These are phyloP conservation scores for Andricus grossulariae DNA, from an alignment of 1,140 invertebrate genomes.

Conservation along the genomic window DNA sequence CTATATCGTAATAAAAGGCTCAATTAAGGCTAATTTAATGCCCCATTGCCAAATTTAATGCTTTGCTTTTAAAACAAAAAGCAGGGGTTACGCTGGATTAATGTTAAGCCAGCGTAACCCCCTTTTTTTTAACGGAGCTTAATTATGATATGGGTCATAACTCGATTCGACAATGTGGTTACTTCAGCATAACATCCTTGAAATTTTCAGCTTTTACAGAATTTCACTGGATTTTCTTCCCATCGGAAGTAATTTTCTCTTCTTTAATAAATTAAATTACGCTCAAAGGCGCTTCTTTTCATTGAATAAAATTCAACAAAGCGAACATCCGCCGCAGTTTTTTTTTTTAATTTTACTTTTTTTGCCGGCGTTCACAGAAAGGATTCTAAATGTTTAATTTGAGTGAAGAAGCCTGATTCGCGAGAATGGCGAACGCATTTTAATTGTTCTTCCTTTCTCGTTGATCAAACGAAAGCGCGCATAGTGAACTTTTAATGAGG, in stretches of 20 bases:
- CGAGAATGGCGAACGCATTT: background rate
- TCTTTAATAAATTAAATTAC: conserved; percentile 4
- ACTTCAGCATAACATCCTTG: too few species aligned
- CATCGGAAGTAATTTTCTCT: conserved; percentile 7
- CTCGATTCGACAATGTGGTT: too few species aligned
- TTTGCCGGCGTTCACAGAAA: background rate
- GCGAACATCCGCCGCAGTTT: background rate
- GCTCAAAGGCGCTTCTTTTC: background rate
- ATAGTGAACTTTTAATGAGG: conserved; percentile 9
- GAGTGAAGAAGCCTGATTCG: background rate
- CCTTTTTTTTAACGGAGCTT: too few species aligned
- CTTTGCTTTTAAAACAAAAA: too few species aligned
- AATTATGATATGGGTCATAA: too few species aligned
- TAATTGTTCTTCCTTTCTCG: conserved; percentile 4
- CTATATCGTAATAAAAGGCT: too few species aligned
- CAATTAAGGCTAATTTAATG: too few species aligned
- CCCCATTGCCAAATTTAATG: too few species aligned
- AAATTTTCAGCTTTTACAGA: too few species aligned
- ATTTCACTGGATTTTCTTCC: too few species aligned
- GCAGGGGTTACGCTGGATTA: too few species aligned
- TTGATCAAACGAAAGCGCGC: conserved; percentile 16
- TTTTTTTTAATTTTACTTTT: background rate
- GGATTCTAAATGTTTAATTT: conserved; percentile 24
- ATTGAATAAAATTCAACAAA: conserved; percentile 6
- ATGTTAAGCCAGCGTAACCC: too few species aligned